Percentiles rank a stretch among this genome's conserved stretches.
Conservation (phyloP, 2,797 vertebrate genomes). For the Gymnoscopelus braueri region DNA sequence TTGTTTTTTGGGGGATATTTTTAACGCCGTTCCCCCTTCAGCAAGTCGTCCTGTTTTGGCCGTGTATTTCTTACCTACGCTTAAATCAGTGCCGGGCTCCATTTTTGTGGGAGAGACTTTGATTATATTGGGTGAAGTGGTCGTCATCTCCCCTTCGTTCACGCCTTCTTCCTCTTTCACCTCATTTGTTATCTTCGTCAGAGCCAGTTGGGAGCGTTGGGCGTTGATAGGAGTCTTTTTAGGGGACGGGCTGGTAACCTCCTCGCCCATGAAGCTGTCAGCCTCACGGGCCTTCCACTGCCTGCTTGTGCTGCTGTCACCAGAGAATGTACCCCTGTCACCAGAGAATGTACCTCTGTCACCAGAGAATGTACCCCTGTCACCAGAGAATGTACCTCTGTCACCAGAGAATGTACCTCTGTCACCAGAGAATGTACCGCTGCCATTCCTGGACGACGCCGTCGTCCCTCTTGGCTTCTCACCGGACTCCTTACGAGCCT, state of each 20-base stretch:
- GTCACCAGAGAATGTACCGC: too few relatives aligned
- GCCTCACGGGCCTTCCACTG: slow-evolving; percentile 31
- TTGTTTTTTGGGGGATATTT: slow-evolving; percentile 85
- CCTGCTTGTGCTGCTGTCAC: slow-evolving; percentile 55
- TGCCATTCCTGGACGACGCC: too few relatives aligned
- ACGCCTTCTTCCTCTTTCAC: slow-evolving; percentile 45
- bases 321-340: neutral
- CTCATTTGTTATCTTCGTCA: slow-evolving; percentile 85
- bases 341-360: too few relatives aligned
- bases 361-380: neutral
- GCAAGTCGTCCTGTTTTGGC: slow-evolving; percentile 56
- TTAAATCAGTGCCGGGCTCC: slow-evolving; percentile 41
- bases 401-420: too few relatives aligned
- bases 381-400: slow-evolving; percentile 20
- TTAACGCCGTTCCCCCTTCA: slow-evolving; percentile 65
- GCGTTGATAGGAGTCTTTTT: slow-evolving; percentile 76
- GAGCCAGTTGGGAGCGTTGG: slow-evolving; percentile 83
- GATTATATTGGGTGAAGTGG: slow-evolving; percentile 72
- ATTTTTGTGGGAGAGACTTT: slow-evolving; percentile 82
- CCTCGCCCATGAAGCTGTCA: slow-evolving; percentile 57
- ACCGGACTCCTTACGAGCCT: slow-evolving; percentile 68
- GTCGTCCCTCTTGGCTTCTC: slow-evolving; percentile 62
- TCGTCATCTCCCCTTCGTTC: slow-evolving; percentile 37
- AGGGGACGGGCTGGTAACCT: slow-evolving; percentile 70
- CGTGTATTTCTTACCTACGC: slow-evolving; percentile 52